Evolutionary conservation across 1,140 invertebrate species (phyloP).

Genomic region (Aphelinus certus): DNA sequence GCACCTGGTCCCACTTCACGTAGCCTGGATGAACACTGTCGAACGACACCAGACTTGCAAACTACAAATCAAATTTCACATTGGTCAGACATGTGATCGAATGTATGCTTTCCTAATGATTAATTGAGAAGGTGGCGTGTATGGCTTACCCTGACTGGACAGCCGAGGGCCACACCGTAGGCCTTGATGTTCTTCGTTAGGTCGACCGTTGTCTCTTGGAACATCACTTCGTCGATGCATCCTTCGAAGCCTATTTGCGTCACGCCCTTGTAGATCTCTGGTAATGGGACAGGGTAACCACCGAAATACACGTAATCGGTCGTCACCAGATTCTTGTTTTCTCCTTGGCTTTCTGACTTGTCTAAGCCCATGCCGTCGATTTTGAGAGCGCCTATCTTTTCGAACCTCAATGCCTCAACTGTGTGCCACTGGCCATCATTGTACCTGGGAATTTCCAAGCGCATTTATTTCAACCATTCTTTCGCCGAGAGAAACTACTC

Average conservation of each 20-base stretch:
- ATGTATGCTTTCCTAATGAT: too few relatives aligned
- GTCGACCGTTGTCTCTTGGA: constrained; percentile 80
- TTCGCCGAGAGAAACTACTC: neutral
- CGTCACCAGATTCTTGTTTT: constrained; percentile 63
- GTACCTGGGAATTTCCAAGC: constrained; percentile 57
- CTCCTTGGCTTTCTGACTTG: constrained; percentile 56
- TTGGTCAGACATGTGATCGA: too few relatives aligned
- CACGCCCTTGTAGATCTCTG: constrained; percentile 73
- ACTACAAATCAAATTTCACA: constrained; percentile 49
- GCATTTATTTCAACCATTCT: neutral
- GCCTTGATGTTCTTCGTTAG: constrained; percentile 81
- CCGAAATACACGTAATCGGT: constrained; percentile 86
- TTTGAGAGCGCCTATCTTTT: constrained; percentile 73
- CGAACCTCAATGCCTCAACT: constrained; percentile 76
- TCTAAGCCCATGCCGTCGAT: constrained; percentile 71
- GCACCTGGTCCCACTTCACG: constrained; percentile 70
- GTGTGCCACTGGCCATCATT: constrained; percentile 89
- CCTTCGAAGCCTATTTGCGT: constrained; percentile 88
- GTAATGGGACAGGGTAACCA: constrained; percentile 74
- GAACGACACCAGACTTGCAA: constrained; percentile 72
- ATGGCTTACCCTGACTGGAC: constrained; percentile 77
- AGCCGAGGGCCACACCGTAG: constrained; percentile 84
- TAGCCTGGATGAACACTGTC: constrained; percentile 70
- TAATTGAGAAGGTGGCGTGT: too few relatives aligned
- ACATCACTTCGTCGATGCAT: constrained; percentile 86